Evolutionary conservation across 2,888 invertebrate species (phyloP).

Genomic region (Lycocerus yunnanus): DNA sequence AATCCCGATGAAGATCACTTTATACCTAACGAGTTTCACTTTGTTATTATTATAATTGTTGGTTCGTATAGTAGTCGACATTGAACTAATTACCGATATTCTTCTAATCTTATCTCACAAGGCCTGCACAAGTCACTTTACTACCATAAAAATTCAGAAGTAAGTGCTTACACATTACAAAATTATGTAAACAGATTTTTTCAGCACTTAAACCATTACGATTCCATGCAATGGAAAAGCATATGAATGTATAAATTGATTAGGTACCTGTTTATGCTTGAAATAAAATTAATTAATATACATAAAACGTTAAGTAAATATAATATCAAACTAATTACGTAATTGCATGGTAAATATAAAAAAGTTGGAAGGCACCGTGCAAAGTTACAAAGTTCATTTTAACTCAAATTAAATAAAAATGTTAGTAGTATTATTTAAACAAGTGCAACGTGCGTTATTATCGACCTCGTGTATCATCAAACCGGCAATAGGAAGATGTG

Average conservation of each 20-base stretch:
- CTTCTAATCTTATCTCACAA: neutral
- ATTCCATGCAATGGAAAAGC: neutral
- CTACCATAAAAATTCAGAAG: neutral
- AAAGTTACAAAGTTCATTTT: neutral
- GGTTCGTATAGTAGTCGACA: neutral
- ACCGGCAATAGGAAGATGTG: neutral
- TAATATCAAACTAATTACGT: neutral
- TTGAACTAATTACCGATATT: neutral
- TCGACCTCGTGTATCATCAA: neutral
- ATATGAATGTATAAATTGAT: neutral
- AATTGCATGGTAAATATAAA: neutral
- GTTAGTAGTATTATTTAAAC: neutral
- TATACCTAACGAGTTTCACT: neutral
- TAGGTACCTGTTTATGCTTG: neutral
- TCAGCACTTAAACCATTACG: neutral
- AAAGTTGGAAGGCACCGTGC: neutral
- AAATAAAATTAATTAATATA: too few species aligned
- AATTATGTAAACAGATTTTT: neutral
- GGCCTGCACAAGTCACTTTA: neutral
- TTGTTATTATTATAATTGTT: neutral
- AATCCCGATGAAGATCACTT: neutral
- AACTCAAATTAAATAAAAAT: neutral
- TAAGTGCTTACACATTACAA: neutral
- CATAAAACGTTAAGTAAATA: neutral
- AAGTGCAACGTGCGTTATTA: neutral